Evolutionary conservation across 2,797 vertebrate species (phyloP).

Genomic region (Manis pentadactyla): DNA sequence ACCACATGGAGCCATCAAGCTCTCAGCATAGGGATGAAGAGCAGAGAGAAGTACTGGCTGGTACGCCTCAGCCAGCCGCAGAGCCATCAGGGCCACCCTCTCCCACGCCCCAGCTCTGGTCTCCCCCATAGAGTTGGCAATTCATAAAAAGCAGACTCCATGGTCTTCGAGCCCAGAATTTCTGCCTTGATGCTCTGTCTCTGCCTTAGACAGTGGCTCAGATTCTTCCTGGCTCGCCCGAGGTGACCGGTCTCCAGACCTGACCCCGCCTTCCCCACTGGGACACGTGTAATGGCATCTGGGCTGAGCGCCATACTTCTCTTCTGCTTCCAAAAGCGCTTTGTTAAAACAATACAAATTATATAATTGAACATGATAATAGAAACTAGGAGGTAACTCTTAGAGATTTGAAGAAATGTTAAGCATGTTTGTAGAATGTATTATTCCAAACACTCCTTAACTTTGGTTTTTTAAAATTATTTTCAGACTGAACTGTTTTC

Average conservation of each 20-base stretch:
- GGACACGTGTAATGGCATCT: neutral
- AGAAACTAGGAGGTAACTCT: neutral
- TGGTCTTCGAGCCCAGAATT: neutral
- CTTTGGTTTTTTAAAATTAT: neutral
- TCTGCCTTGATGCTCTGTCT: neutral
- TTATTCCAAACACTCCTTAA: neutral
- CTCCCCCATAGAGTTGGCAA: neutral
- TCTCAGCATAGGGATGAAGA: neutral
- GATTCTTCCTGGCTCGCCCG: accelerated
- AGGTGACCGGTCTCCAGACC: neutral
- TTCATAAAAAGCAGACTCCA: neutral
- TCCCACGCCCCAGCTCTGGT: neutral
- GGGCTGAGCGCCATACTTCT: neutral
- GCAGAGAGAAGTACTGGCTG: neutral
- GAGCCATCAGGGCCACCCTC: neutral
- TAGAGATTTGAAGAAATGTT: neutral
- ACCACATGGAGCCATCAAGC: neutral
- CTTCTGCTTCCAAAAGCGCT: neutral
- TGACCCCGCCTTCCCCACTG: neutral
- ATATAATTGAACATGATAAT: neutral
- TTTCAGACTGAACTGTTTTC: neutral
- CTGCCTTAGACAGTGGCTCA: neutral
- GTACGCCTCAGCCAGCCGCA: accelerated
- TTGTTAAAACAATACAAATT: neutral
- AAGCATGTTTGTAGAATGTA: neutral